Evolutionary conservation across 2,113 vertebrate species (phyloP).

Genomic region (Notothenia coriiceps): DNA sequence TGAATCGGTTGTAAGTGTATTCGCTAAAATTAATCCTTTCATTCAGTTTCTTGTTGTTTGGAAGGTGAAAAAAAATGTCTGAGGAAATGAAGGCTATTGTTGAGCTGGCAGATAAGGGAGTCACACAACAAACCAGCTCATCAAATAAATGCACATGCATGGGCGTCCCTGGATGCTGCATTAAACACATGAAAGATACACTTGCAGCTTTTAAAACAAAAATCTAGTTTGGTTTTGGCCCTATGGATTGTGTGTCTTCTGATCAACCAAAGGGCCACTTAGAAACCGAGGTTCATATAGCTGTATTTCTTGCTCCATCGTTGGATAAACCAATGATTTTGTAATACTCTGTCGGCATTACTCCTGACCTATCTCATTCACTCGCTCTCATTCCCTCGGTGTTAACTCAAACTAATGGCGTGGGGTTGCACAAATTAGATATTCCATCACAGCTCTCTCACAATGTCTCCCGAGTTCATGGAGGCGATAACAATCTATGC

Average conservation of each 20-base stretch:
- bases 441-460: slow-evolving; percentile 38
- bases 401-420: slow-evolving; percentile 54
- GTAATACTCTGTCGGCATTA: slow-evolving; percentile 27
- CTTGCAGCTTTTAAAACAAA: slow-evolving; percentile 1
- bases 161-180: slow-evolving; percentile 11
- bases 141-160: slow-evolving; percentile 11
- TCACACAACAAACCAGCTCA: slow-evolving; percentile 18
- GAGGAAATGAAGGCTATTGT: slow-evolving; percentile 5
- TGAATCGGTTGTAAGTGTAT: slow-evolving; percentile 45
- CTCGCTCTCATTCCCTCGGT: background rate
- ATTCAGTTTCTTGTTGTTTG: slow-evolving; percentile 26
- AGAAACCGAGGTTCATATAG: slow-evolving; percentile 14
- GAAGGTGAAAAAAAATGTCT: slow-evolving; percentile 14
- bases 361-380: slow-evolving; percentile 27
- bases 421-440: slow-evolving; percentile 20
- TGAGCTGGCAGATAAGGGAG: slow-evolving; percentile 43
- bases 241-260: slow-evolving; percentile 29
- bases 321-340: background rate
- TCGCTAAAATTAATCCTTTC: slow-evolving; percentile 31
- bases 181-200: slow-evolving; percentile 30
- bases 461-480: slow-evolving; percentile 22
- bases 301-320: too few relatives aligned
- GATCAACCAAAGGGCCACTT: slow-evolving; percentile 21
- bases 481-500: slow-evolving; percentile 17
- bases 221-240: background rate